These are phyloP conservation scores for Henricia sp. DNA, from an alignment of 53 echinoderm and acorn worm species.

Conservation along the genomic window DNA sequence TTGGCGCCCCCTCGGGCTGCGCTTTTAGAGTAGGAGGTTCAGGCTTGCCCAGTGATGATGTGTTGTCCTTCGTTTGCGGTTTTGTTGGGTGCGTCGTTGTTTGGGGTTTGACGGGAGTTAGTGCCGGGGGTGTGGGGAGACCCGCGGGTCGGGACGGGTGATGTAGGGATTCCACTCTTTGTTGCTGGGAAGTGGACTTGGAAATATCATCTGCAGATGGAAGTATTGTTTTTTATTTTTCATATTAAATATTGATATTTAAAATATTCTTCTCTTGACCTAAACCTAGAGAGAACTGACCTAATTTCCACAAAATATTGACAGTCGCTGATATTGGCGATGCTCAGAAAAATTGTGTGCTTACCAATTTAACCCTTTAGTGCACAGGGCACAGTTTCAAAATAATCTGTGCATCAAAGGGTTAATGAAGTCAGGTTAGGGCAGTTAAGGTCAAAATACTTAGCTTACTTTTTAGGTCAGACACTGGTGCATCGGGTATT, in stretches of 20 bases:
- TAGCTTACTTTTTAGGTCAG: constrained; percentile 27
- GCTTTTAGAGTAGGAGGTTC: constrained; percentile 15
- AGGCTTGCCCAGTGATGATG: no score
- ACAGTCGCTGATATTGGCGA: no score
- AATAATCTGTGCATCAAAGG: no score
- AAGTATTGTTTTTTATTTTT: not conserved
- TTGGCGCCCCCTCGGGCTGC: constrained; percentile 4
- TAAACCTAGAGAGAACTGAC: no score
- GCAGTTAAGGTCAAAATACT: no score
- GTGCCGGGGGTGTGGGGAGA: constrained; percentile 56
- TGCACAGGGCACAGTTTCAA: no score
- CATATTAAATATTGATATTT: no score
- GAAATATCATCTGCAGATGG: constrained; percentile 33
- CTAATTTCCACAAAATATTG: no score
- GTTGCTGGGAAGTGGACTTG: constrained; percentile 33
- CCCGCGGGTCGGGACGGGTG: constrained; percentile 18
- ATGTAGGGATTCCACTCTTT: not conserved
- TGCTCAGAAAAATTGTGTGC: no score
- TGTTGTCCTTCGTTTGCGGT: constrained; percentile 2
- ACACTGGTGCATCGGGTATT: constrained; percentile 18
- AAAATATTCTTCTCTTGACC: no score
- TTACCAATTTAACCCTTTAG: no score
- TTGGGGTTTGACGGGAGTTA: constrained; percentile 22
- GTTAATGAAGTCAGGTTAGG: no score
- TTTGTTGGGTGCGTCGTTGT: not conserved